Conservation (phyloP, 2,888 invertebrate genomes). For the Scotopteryx bipunctaria region DNA sequence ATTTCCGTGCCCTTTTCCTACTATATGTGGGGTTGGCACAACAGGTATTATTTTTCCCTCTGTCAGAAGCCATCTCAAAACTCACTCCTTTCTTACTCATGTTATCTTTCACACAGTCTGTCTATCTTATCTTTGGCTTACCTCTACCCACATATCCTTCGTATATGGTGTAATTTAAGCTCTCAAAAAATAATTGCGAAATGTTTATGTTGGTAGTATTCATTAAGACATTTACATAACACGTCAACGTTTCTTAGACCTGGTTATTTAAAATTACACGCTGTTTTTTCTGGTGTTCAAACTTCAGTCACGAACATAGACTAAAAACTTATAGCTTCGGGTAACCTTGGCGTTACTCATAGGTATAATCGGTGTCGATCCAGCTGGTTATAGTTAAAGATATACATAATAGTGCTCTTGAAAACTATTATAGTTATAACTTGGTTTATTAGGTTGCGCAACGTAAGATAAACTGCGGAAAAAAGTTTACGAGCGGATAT, state of each 20-base stretch:
- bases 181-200: conserved; percentile 30
- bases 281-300: conserved; percentile 66
- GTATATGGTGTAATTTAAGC: conserved; percentile 1
- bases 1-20: no score
- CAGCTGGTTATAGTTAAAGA: conserved; percentile 50
- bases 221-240: conserved; percentile 38
- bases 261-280: conserved; percentile 75
- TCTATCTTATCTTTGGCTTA: no score
- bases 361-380: conserved; percentile 61
- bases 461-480: no score
- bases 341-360: conserved; percentile 76
- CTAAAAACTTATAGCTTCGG: conserved; percentile 74
- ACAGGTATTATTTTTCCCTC: no score
- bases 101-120: no score
- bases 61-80: no score
- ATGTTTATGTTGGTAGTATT: conserved; percentile 35
- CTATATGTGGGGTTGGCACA: no score
- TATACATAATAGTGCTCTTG: conserved; percentile 44
- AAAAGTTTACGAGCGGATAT: no score
- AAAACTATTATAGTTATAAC: conserved; percentile 32
- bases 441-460: conserved; percentile 5
- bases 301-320: conserved; percentile 73
- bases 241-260: conserved; percentile 51
- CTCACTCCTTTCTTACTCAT: no score
- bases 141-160: no score